Percentiles rank a stretch among this genome's conserved stretches.
Conservation (phyloP, 2,888 invertebrate species). For the Drosophila niveifrons region DNA sequence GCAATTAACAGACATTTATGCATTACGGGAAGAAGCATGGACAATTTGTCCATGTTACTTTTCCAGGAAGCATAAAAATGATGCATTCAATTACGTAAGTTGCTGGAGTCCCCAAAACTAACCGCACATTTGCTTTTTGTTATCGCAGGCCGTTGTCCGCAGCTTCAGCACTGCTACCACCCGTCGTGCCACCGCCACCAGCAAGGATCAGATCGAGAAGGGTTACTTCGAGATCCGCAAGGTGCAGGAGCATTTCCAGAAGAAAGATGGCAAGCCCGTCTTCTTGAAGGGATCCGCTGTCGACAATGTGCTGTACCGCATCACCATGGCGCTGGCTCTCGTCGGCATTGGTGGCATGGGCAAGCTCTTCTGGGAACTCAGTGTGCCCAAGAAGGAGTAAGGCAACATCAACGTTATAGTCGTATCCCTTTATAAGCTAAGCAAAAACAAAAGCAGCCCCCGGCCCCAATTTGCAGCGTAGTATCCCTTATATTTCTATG, state of each 20-base stretch:
- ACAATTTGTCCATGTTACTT: neutral
- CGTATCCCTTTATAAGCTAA: slow-evolving; percentile 50
- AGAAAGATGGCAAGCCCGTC: slow-evolving; percentile 86
- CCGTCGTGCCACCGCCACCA: slow-evolving; percentile 63
- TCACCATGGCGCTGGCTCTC: slow-evolving; percentile 84
- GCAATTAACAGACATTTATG: neutral
- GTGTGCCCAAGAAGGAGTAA: slow-evolving; percentile 75
- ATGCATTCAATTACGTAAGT: slow-evolving; percentile 77
- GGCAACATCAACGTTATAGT: slow-evolving; percentile 34
- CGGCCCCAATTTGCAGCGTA: slow-evolving; percentile 55
- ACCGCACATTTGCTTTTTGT: slow-evolving; percentile 57
- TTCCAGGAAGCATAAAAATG: slow-evolving; percentile 10
- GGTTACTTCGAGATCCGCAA: slow-evolving; percentile 81
- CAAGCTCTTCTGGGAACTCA: slow-evolving; percentile 82
- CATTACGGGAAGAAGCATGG: neutral
- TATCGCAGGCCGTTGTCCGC: slow-evolving; percentile 82
- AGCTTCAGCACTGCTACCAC: slow-evolving; percentile 78
- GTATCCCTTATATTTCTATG: slow-evolving; percentile 73
- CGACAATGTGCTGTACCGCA: slow-evolving; percentile 86
- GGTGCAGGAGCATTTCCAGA: slow-evolving; percentile 84
- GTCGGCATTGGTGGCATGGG: slow-evolving; percentile 84
- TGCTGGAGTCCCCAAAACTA: slow-evolving; percentile 58
- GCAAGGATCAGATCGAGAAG: slow-evolving; percentile 77
- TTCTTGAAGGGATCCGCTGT: slow-evolving; percentile 86
- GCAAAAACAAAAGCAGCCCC: slow-evolving; percentile 54